Conservation (phyloP, 2,888 invertebrate species). For the Ryuthela nishihirai region DNA sequence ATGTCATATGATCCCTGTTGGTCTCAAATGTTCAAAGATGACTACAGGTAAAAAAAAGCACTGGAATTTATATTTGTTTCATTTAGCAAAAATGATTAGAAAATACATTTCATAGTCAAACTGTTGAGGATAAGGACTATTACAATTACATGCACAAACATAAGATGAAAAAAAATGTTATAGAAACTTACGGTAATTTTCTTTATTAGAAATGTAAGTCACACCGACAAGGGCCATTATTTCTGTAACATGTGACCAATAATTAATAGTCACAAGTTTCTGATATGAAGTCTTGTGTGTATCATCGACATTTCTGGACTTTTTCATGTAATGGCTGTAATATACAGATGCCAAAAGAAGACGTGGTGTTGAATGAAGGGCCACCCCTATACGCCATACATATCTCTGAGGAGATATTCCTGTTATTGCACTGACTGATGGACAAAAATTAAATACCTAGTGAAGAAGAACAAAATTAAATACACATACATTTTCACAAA, state of each 20-base stretch:
- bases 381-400: conserved; percentile 87
- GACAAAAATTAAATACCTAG: conserved; percentile 89
- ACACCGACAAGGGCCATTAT: conserved; percentile 82
- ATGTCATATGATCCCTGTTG: no score
- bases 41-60: no score
- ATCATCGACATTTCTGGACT: conserved; percentile 48
- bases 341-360: conserved; percentile 83
- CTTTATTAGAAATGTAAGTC: conserved; percentile 87
- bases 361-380: conserved; percentile 85
- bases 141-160: no score
- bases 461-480: conserved; percentile 43
- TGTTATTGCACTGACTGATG: conserved; percentile 93
- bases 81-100: no score
- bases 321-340: conserved; percentile 71
- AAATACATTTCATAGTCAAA: no score
- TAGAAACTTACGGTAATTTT: conserved; percentile 90
- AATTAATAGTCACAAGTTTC: conserved; percentile 53
- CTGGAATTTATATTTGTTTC: no score
- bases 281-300: conserved; percentile 52
- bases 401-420: conserved; percentile 89
- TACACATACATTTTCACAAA: not conserved
- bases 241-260: conserved; percentile 80
- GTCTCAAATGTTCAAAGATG: no score
- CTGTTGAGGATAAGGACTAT: no score
- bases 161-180: no score